Base-by-base conservation (phyloP, 2,888 invertebrate species). In the Caenorhabditis zanzibari region DNA sequence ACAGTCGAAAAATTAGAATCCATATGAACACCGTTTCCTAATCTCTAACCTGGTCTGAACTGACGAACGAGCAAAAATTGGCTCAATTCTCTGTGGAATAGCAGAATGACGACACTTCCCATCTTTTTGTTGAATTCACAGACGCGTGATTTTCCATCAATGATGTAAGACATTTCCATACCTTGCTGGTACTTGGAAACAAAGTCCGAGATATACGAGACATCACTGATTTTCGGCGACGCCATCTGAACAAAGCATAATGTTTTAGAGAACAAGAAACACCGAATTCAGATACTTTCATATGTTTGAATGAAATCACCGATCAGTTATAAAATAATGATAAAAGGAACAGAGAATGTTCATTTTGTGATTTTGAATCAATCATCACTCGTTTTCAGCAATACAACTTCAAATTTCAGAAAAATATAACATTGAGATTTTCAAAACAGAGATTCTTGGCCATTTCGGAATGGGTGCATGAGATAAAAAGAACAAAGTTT, bases 21-120 rank as follows among this genome's bases (percentile, higher is more conserved):
- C n/a, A n/a, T n/a, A n/a, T n/a, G n/a, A n/a, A n/a, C n/a, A n/a
- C n/a, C n/a, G n/a, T n/a, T n/a, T n/a, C n/a, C n/a, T n/a, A n/a
- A n/a, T n/a, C n/a, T n/a, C 28, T 49, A 52, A 89, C 89, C 87
- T 75, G 89, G 89, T 16, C 89, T 61, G 59, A 89, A 89, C 63
- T 89, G 89, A 12, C 83, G 80, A 24, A 89, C 89, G 9, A 88
- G 69, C 41, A 89, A 54, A 24, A 89, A 88, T 41, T 83, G 35
- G 1, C 84, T 38, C 22, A 82, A 26, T 10, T 85, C 82, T 28
- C 28, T 84, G 54, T 89, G 86, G 59, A 76, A 89, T 2, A 89
- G 59, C n/a, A 89, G 84, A 28, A 83, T 83, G 7, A 86, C 81
- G 9, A 89, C 89, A 66, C 85, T 85, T 28, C 82, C 64, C 71